Evolutionary conservation across 2,113 vertebrate species (phyloP).

Genomic region (Glareola pratincola): DNA sequence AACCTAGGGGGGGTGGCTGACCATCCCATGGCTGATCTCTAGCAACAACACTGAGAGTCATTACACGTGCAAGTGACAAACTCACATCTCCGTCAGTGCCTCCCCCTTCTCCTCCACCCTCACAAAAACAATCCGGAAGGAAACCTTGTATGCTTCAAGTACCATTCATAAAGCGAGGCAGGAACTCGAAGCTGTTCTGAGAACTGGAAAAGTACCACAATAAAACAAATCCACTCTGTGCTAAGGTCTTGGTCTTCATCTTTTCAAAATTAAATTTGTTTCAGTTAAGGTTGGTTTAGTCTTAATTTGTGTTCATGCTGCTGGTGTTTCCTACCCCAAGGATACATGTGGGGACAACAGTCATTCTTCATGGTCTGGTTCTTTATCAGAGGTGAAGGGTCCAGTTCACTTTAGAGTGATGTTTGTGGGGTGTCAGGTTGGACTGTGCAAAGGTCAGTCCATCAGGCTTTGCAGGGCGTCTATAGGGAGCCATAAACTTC

Average conservation of each 20-base stretch:
- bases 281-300: background rate
- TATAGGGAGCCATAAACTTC: background rate
- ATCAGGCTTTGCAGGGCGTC: background rate
- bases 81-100: background rate
- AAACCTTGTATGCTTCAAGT: background rate
- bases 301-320: background rate
- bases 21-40: background rate
- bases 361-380: background rate
- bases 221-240: background rate
- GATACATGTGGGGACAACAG: background rate
- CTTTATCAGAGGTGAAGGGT: background rate
- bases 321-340: background rate
- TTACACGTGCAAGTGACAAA: fast-evolving
- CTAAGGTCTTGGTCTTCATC: background rate
- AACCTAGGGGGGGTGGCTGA: background rate
- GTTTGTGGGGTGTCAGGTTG: background rate
- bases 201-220: background rate
- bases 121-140: background rate
- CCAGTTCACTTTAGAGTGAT: background rate
- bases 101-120: background rate
- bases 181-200: background rate
- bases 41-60: background rate
- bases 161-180: fast-evolving
- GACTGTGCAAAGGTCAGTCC: background rate
- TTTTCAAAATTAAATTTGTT: background rate